Evolutionary conservation across 2,797 vertebrate genomes (phyloP), one percentile per base, ranked within the genome.

Genomic region (Synanceia verrucosa): DNA sequence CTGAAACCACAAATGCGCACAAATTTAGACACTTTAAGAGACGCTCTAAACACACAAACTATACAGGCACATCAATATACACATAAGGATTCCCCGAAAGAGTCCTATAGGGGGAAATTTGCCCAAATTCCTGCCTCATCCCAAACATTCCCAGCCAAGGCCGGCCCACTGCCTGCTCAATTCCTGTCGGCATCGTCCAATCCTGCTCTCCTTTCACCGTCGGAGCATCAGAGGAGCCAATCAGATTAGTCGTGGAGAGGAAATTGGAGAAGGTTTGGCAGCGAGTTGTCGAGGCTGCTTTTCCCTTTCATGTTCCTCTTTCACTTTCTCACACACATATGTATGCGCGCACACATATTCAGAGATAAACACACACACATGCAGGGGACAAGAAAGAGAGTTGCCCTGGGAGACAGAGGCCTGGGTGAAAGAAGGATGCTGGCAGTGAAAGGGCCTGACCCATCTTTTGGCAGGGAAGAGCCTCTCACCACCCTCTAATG

Each of bases 351-450:
- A 51, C 62, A 16, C 26, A 18, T 33, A 26, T 48, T 51, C 62
- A 64, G 23, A 41, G 18, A 64, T 14, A 64, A 12, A 64, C 10
- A 64, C 10, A 64, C 61, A 64, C 61, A 50, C 58, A 46, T 64
- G 82, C 79, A 57, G 77, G 57, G 81, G 66, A 90, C 86, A 90
- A 91, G 87, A 90, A 89, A 92, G 84, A 81, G 83, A 79, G 92
- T 92, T 92, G 89, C 90, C 92, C 81, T 73, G 88, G 91, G 92
- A 92, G 89, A 93, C 88, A 76, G 90, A 88, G 91, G 87, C 88
- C 89, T 88, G 90, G 87, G 90, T 91, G 88, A 92, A 93, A 92
- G 92, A 90, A 93, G 92, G 91, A 93, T 93, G 92, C 92, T 93
- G 91, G 91, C 91, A 91, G 84, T 83, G 82, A 90, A 85, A 89